Evolutionary conservation across 2,113 vertebrate species (phyloP).

Genomic region (Cyphomyrus discorhynchus): DNA sequence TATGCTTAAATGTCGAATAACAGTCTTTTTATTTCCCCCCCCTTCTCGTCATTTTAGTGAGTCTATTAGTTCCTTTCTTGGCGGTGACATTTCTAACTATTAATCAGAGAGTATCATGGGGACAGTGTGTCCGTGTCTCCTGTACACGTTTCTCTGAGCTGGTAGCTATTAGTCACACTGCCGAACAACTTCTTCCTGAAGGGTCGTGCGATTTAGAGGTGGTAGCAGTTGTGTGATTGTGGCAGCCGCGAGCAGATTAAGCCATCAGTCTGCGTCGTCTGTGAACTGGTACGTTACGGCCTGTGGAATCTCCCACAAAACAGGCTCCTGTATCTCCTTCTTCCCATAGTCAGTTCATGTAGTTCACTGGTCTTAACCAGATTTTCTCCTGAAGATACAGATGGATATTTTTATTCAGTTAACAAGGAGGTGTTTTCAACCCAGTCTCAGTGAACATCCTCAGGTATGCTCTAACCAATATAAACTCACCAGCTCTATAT

Average conservation of each 20-base stretch:
- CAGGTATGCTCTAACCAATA: not conserved
- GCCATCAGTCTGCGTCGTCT: not conserved
- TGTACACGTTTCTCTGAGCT: not conserved
- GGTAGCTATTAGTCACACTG: not conserved
- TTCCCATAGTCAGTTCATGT: not conserved
- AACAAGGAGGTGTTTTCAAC: not conserved
- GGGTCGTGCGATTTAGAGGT: not conserved
- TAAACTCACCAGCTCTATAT: not conserved
- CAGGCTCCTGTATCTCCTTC: not conserved
- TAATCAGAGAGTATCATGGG: not conserved
- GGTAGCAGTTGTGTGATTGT: not conserved
- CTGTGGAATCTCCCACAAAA: not conserved
- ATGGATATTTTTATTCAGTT: not conserved
- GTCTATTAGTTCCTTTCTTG: not conserved
- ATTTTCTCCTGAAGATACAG: not conserved
- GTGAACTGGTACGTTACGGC: not conserved
- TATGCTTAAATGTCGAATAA: not conserved
- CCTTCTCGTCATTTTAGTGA: not conserved
- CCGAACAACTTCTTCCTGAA: not conserved
- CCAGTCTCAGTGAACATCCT: not conserved
- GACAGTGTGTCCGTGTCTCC: not conserved
- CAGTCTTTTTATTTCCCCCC: not conserved
- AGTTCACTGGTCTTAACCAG: not conserved
- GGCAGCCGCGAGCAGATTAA: not conserved
- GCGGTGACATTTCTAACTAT: not conserved